A percentile compares a stretch with the other conserved stretches of the same genome.
Conservation (phyloP, 2,113 vertebrate genomes). For the Oryzias curvinotus region DNA sequence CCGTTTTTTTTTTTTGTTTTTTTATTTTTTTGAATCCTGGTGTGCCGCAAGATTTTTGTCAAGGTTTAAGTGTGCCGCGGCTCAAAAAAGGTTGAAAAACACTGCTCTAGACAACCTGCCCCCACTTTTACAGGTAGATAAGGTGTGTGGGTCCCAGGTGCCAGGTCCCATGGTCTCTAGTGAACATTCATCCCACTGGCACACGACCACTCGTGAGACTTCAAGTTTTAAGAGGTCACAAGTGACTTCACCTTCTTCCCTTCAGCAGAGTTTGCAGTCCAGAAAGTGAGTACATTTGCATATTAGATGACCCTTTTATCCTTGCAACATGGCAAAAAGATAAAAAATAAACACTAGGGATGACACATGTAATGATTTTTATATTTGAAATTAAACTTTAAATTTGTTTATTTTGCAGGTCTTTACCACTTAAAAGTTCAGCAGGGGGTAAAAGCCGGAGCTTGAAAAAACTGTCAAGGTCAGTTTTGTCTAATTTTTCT, state of each 20-base stretch:
- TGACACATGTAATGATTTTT: no score
- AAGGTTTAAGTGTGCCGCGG: no score
- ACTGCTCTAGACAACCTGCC: slow-evolving; percentile 46
- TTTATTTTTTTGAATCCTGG: no score
- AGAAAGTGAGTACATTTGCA: slow-evolving; percentile 43
- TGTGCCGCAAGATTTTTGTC: no score
- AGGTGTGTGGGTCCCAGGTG: slow-evolving; percentile 82
- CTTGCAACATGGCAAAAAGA: no score
- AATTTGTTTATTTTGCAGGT: slow-evolving; percentile 63
- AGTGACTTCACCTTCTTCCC: slow-evolving; percentile 14
- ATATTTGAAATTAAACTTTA: not conserved
- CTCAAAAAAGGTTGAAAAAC: no score
- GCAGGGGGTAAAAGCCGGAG: slow-evolving; percentile 87
- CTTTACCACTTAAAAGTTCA: slow-evolving; percentile 86
- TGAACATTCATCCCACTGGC: not conserved
- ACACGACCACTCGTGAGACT: not conserved
- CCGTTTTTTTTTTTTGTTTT: no score
- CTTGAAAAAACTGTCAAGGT: slow-evolving; percentile 88
- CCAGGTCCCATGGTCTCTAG: slow-evolving; percentile 31
- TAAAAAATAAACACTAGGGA: no score
- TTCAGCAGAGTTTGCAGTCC: slow-evolving; percentile 19
- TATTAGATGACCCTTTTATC: no score
- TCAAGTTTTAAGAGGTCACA: slow-evolving; percentile 14
- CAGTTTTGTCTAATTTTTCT: not conserved
- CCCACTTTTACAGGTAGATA: slow-evolving; percentile 79